phyloP scores from a whole-genome alignment of 2,113 vertebrate genomes.

The Anolis carolinensis region DNA sequence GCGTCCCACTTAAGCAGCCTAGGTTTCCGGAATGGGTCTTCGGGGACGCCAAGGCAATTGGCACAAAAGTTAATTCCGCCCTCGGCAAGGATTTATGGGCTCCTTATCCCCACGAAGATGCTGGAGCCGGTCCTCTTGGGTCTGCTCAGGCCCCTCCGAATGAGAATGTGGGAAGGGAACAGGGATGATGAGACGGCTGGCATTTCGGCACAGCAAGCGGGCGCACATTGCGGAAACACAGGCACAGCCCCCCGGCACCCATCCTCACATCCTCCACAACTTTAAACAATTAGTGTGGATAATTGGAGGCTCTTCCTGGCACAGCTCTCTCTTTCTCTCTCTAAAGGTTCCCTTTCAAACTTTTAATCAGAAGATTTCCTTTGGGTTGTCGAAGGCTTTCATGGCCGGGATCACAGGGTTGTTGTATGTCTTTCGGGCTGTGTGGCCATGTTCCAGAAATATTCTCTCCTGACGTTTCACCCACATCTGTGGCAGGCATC shows the following conservation, averaged over 20 bases:
- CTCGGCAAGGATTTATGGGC: background rate
- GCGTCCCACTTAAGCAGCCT: background rate
- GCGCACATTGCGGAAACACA: too few relatives aligned
- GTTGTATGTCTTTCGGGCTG: too few relatives aligned
- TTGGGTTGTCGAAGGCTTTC: too few relatives aligned
- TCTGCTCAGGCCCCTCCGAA: background rate
- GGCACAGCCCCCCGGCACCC: accelerated
- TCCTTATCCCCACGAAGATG: background rate
- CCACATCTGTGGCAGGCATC: too few relatives aligned
- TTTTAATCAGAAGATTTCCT: too few relatives aligned
- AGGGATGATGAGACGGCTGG: background rate
- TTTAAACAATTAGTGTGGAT: too few relatives aligned
- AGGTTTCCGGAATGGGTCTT: background rate
- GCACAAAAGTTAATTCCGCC: constrained; percentile 15
- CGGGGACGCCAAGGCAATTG: background rate
- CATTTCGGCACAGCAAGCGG: too few relatives aligned
- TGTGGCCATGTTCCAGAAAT: too few relatives aligned
- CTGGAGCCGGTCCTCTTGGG: background rate
- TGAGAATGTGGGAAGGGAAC: accelerated
- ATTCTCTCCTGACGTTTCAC: too few relatives aligned
- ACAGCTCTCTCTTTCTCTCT: background rate
- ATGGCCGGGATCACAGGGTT: too few relatives aligned
- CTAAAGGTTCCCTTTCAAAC: too few relatives aligned
- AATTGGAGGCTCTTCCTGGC: background rate
- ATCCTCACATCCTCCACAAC: background rate